Base-by-base conservation (phyloP, 2,888 invertebrate genomes). In the Acanthococcus lagerstroemiae region DNA sequence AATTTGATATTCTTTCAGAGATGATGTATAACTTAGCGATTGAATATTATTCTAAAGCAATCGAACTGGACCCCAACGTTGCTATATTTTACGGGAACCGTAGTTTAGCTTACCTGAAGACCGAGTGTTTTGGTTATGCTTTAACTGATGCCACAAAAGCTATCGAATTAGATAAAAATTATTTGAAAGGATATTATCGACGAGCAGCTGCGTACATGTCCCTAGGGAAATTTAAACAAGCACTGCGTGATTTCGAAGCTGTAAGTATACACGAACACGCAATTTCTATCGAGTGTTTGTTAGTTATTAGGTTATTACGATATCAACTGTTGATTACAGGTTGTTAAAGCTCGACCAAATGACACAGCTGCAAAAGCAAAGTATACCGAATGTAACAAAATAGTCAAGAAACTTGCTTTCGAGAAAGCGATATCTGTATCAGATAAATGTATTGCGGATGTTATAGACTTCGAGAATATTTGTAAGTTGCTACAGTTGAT, bases 191-290 rank as follows among this genome's bases (percentile, higher is more conserved):
- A 0, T 99, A 95, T 76, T 99, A 97, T 77, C 83, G 99, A 73
- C 82, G 97, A 74, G 99, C 97, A 0, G 93, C 94, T 1, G 89
- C 99, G 30, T 85, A 95, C 74, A 97, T 99, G 96, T 92, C 96
- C 25, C 78, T 97, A 74, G 96, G 97, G 71, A 95, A 95, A 80
- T 96, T 94, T 78, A 96, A 95, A 80, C 82, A 89, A 78, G 99
- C 99, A 9, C 82, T 97, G 70, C 88, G 87, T 77, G 97, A 99
- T 80, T 97, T 92, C 80, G 95, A 96, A 84, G 87, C 90, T 77
- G 94, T 94, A 80, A 82, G 84, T 63, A 30, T 21, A 6, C 17
- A 2, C 21, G 52, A 17, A 15, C 17, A 48, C 2, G 15, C 7
- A 37, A 15, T 9, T 37, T 7, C 37, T 45, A 19, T 45, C 7